Conservation (phyloP, 2,797 vertebrate species). For the Echiichthys vipera region DNA sequence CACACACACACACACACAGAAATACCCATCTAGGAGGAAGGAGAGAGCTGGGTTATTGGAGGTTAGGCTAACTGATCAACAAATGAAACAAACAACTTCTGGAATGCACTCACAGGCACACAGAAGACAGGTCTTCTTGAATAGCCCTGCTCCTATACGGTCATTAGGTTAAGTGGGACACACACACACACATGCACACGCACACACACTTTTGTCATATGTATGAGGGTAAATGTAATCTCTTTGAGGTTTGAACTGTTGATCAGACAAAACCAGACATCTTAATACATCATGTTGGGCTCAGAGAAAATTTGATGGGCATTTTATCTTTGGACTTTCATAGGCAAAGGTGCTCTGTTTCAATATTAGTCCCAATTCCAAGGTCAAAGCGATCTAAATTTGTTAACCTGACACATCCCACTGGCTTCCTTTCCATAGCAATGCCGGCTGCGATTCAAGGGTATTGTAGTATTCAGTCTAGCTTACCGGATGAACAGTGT, state of each 20-base stretch:
- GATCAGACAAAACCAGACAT: background rate
- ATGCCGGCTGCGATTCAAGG: background rate
- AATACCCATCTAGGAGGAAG: background rate
- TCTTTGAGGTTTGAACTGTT: background rate
- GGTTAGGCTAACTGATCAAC: constrained; percentile 14
- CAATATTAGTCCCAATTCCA: too few relatives aligned
- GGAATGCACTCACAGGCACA: too few relatives aligned
- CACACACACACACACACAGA: background rate
- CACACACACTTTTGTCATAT: too few relatives aligned
- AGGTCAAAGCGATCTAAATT: background rate
- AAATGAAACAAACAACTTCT: constrained; percentile 6
- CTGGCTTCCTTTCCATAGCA: background rate
- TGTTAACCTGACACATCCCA: background rate
- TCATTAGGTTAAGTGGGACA: too few relatives aligned
- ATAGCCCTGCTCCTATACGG: too few relatives aligned
- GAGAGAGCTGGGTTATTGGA: background rate
- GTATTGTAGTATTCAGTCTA: background rate
- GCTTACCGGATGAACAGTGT: too few relatives aligned
- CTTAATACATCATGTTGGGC: too few relatives aligned
- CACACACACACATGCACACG: too few relatives aligned
- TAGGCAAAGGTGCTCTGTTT: background rate
- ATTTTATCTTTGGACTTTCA: too few relatives aligned
- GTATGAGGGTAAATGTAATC: background rate
- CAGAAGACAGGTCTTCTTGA: too few relatives aligned
- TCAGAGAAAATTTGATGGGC: too few relatives aligned